Conservation (phyloP, 2,888 invertebrate species). For the Ecliptopera silaceata region DNA sequence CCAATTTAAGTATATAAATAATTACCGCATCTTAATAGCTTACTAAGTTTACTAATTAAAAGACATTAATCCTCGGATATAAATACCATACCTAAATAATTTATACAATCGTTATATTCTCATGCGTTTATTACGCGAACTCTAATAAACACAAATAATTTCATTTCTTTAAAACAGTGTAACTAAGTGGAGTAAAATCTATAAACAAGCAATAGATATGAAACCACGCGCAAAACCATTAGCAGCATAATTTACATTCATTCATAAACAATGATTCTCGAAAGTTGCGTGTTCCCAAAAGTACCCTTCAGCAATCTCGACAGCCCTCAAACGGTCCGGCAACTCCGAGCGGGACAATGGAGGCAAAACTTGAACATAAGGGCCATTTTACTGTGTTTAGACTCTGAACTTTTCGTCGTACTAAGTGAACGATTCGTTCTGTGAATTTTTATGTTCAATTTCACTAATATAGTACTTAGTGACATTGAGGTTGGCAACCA, state of each 20-base stretch:
- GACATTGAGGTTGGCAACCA: too few species aligned
- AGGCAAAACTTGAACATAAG: conserved; percentile 28
- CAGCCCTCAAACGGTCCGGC: conserved; percentile 6
- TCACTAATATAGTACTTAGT: too few species aligned
- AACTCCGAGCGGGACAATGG: conserved; percentile 15
- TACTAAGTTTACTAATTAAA: too few species aligned
- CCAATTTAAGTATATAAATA: too few species aligned
- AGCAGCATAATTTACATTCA: neutral
- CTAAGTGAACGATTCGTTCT: neutral
- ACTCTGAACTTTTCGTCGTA: conserved; percentile 33
- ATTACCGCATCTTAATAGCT: too few species aligned
- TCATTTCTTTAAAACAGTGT: too few species aligned
- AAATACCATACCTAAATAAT: too few species aligned
- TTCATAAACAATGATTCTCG: neutral
- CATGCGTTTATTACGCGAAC: too few species aligned
- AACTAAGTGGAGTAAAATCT: neutral
- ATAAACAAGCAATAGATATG: neutral
- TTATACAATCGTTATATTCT: too few species aligned
- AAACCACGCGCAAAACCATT: neutral
- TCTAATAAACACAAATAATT: too few species aligned
- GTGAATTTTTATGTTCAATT: neutral
- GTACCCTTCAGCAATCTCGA: conserved; percentile 12
- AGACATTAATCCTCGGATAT: too few species aligned
- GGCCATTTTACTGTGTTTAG: conserved; percentile 38
- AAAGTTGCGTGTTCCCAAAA: neutral